Base-by-base conservation (phyloP, 2,797 vertebrate species). In the Gephyroberyx darwinii region DNA sequence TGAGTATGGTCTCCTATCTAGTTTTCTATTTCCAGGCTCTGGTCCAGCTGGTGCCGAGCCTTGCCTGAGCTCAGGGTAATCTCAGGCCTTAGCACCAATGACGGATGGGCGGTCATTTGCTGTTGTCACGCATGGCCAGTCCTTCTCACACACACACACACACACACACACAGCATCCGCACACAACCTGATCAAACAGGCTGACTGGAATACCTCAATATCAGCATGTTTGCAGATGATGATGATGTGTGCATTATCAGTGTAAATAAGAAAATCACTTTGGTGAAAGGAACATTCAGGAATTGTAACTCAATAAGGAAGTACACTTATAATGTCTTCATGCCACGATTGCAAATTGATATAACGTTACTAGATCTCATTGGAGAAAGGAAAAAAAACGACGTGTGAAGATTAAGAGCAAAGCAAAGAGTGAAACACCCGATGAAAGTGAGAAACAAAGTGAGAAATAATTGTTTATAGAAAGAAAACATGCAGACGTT, bases 181-280 rank as follows among this genome's bases (percentile, higher is more conserved):
- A 81, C 84, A 89, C 89, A 84, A 58, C 83, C 87, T 90, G 88
- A 90, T 88, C 89, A 91, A 92, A 92, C 84, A 90, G 71, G 64
- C 81, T 77, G 75, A 77, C 78, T 54, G 78, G 67, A 85, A 78
- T 65, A 80, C 70, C 76, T 82, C 68, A 33, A 54, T 82, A 82
- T 85, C 86, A 67, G 77, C 6, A 17, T 61, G 64, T 35, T 50
- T 43, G 55, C 50, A 60, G 70, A 79, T 63, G 50, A 57, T 22
- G 20, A 16, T 19, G 20, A 16, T 47, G 12, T 17, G 58, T 66
- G 59, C 8, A 16, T 39, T 14, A 37, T 33, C 51, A 59, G 57
- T 53, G 50, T 22, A 52, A 52, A 47, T 57, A 80, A 65, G 39
- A 35, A 67, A 74, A 64, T 16, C 41, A 4, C 17, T 51, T 8